Evolutionary conservation across 2,888 invertebrate species (phyloP), one percentile per base, ranked within the genome.

Genomic region (Congeria kusceri): DNA sequence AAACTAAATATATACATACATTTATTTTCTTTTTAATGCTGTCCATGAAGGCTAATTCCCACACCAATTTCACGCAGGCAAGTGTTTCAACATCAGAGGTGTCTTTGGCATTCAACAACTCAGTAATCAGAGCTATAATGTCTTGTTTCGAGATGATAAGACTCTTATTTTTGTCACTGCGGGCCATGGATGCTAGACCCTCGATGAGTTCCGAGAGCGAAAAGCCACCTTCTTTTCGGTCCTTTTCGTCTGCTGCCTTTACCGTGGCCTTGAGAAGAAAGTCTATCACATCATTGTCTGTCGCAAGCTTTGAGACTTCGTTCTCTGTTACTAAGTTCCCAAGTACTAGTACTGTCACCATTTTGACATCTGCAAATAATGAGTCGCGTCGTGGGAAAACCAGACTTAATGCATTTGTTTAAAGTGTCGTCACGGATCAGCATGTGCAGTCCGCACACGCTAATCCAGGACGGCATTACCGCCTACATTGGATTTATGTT

Each of bases 301-400:
- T 86, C 4, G 83, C 74, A 15, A 89, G 72, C 15, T 85, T 71
- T n/a, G 85, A 72, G 15, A 87, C 88, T 18, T 87, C 80, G 32
- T 90, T 87, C 63, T 89, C 89, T 63, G 86, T 86, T 20, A 90
- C 86, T 57, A 90, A 86, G 74, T 88, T 84, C 2, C 88, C 85
- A 32, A 89, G 61, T 7, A 88, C 87, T 61, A 90, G 69, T 3
- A 90, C 73, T 1, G 87, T 85, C 18, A 89, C 69, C 68, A 89
- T 80, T 63, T 89, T 89, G 0, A 89, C 83, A 64, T 85, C 90
- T 90, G 80, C 18, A 32, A 32, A 64, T 25, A 28, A 25, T 47
- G 27, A n/a, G n/a, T n/a, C n/a, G n/a, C n/a, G n/a, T n/a, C n/a
- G n/a, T n/a, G n/a, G n/a, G n/a, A n/a, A n/a, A n/a, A n/a, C n/a